These are phyloP conservation scores for Aphidius colemani DNA, from an alignment of 2,888 invertebrate species.

Conservation along the genomic window DNA sequence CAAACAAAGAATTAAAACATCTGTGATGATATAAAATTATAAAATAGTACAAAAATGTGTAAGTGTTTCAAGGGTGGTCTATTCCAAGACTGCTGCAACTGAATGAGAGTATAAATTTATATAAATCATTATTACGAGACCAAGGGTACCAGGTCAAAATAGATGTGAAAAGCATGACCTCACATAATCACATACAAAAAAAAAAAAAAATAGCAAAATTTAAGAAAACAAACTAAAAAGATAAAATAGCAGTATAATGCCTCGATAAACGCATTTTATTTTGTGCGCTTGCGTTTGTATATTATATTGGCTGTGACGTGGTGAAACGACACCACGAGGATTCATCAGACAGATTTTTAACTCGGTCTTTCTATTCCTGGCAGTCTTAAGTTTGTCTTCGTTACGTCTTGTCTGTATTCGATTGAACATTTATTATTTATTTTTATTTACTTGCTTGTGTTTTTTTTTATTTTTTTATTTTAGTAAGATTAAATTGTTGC, in stretches of 20 bases:
- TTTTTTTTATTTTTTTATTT: constrained; percentile 17
- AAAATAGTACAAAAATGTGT: not conserved
- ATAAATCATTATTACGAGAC: constrained; percentile 14
- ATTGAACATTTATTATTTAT: constrained; percentile 33
- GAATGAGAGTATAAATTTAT: constrained; percentile 19
- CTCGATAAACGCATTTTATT: not conserved
- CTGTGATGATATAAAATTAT: not conserved
- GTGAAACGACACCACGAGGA: constrained; percentile 40
- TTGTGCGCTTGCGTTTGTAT: constrained; percentile 31
- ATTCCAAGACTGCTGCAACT: constrained; percentile 32
- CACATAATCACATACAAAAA: not conserved
- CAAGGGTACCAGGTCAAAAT: constrained; percentile 25
- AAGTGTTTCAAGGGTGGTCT: constrained; percentile 37
- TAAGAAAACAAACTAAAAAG: too few species aligned
- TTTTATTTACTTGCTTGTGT: constrained; percentile 22
- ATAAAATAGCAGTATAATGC: too few species aligned
- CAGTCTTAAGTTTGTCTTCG: constrained; percentile 52
- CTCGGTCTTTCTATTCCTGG: constrained; percentile 55
- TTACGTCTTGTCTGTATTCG: constrained; percentile 41
- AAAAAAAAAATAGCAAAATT: not conserved
- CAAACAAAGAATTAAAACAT: not conserved
- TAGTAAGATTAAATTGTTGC: not conserved
- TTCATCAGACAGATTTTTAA: constrained; percentile 40
- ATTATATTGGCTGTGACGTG: constrained; percentile 26
- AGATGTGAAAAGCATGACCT: constrained; percentile 13